These are phyloP conservation scores for Clarias platycephalus DNA, from an alignment of 2,797 vertebrate species.

Conservation along the genomic window DNA sequence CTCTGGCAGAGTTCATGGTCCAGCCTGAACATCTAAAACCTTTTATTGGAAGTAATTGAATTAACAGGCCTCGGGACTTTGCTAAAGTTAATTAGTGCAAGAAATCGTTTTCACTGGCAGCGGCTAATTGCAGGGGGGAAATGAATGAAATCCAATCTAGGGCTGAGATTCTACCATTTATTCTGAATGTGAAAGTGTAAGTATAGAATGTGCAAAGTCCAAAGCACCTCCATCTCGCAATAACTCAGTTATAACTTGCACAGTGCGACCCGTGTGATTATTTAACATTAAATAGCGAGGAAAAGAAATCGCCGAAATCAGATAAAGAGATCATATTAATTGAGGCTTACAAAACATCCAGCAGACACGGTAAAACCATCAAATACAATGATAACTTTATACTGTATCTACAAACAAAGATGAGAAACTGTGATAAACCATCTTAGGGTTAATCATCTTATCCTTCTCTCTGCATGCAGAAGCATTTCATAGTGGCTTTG, in stretches of 20 bases:
- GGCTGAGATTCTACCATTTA: constrained; percentile 41
- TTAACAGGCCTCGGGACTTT: constrained; percentile 63
- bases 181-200: constrained; percentile 10
- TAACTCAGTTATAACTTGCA: not conserved
- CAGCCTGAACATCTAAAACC: constrained; percentile 46
- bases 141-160: constrained; percentile 59
- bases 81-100: constrained; percentile 67
- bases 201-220: not conserved
- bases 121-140: constrained; percentile 64
- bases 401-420: not conserved
- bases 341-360: constrained; percentile 26
- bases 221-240: not conserved
- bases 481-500: not conserved
- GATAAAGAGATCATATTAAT: constrained; percentile 17
- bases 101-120: constrained; percentile 70
- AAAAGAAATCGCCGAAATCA: constrained; percentile 18
- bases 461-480: not conserved
- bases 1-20: constrained; percentile 33
- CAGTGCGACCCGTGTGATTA: not conserved
- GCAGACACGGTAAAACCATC: constrained; percentile 36
- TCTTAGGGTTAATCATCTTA: not conserved
- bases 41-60: constrained; percentile 64
- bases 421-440: not conserved
- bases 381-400: constrained; percentile 23
- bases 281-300: not conserved